Evolutionary conservation across 2,888 invertebrate genomes (phyloP).

Genomic region (Cetonia aurata): DNA sequence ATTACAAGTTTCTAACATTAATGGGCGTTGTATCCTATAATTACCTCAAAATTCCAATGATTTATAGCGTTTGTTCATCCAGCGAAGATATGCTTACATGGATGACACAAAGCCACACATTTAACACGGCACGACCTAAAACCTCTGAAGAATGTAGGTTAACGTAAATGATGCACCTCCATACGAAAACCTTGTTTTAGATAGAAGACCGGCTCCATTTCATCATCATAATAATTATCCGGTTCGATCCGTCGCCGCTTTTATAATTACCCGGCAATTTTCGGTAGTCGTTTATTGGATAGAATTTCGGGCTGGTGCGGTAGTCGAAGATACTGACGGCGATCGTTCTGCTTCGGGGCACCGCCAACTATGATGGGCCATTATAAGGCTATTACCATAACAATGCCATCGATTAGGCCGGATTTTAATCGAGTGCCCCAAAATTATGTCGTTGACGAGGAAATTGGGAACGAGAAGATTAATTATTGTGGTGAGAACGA

Average conservation of each 20-base stretch:
- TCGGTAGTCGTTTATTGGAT: conserved; percentile 19
- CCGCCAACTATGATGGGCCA: conserved; percentile 20
- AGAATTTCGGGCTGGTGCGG: neutral
- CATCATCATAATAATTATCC: conserved; percentile 20
- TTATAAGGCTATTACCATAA: conserved; percentile 35
- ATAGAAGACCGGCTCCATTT: neutral
- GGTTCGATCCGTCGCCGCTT: conserved; percentile 16
- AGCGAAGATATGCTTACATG: neutral
- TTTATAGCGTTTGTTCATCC: neutral
- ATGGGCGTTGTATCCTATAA: too few species aligned
- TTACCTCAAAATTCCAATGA: too few species aligned
- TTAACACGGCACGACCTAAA: neutral
- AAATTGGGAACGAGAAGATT: conserved; percentile 35
- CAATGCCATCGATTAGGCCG: conserved; percentile 34
- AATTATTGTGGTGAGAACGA: conserved; percentile 9
- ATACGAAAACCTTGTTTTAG: neutral
- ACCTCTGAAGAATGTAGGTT: conserved; percentile 11
- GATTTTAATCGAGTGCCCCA: conserved; percentile 22
- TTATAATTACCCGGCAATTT: conserved; percentile 30
- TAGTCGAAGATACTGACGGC: neutral
- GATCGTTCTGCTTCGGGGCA: conserved; percentile 11
- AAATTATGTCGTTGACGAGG: conserved; percentile 22
- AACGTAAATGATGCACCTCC: conserved; percentile 10
- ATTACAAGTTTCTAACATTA: too few species aligned
- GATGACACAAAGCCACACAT: neutral